Base-by-base conservation (phyloP, 2,113 vertebrate genomes). In the Cyanoramphus novaezelandiae region DNA sequence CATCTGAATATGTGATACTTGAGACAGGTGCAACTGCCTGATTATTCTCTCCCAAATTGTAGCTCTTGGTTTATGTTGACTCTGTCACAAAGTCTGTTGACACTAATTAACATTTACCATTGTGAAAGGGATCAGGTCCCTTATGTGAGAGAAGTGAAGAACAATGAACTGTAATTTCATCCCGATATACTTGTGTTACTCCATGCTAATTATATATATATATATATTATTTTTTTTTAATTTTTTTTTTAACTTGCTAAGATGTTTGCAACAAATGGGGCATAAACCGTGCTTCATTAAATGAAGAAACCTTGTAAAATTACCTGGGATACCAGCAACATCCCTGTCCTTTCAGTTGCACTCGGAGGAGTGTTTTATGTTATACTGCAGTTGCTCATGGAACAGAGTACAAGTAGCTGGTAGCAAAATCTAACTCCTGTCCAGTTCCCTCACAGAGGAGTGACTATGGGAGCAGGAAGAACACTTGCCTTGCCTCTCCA, bases 1-100 rank as follows among this genome's bases (percentile, higher is more conserved):
- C 5, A 0, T 3, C 21, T 50, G 20, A 11, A 11, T 13, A 1
- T 0, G 2, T 7, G 16, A 10, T 24, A 18, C 31, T 8, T 16
- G 19, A 11, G 27, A n/a, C 46, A 17, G 27, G 17, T 12, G 28
- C 28, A 9, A 0, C 43, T 37, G 50, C 65, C 39, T 18, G 16
- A 11, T 29, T 55, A 17, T 25, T 18, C 55, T 55, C 33, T 47
- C 46, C 53, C 17, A 31, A 2, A 10, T 60, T 19, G 20, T 2
- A 7, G 3, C 25, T 43, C 7, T 17, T 50, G 39, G 13, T 67
- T 75, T 35, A 5, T 12, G 41, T 17, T 0, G 1, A 4, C 5
- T n/a, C 33, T 47, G 46, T 11, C 46, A 23, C 77, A 52, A 37
- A 69, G 47, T 29, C 19, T 69, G 11, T 39, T 0, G 4, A 11